Percentiles rank a stretch among this genome's conserved stretches.
phyloP scores from a whole-genome alignment of 1,140 invertebrate genomes.

The Tribolium madens region DNA sequence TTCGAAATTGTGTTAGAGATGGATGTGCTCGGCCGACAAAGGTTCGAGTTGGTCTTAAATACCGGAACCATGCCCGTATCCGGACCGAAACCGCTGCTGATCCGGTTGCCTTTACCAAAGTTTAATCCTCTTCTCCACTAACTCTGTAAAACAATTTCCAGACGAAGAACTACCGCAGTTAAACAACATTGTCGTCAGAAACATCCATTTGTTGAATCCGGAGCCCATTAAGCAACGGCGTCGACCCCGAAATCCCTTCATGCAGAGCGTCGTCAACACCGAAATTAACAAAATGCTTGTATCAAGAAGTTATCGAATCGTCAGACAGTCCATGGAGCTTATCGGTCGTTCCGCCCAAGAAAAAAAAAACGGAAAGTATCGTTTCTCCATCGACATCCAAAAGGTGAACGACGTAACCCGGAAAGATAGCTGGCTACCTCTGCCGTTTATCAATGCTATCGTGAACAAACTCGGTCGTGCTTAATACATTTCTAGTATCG shows the following conservation, averaged over 20 bases:
- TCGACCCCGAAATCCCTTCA: not conserved
- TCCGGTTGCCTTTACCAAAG: too few species aligned
- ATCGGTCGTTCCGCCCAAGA: too few species aligned
- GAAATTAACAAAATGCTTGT: slow-evolving; percentile 52
- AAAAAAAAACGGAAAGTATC: not conserved
- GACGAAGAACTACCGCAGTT: too few species aligned
- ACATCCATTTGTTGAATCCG: not conserved
- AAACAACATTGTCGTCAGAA: not conserved
- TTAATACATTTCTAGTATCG: not conserved
- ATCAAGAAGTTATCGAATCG: slow-evolving; percentile 37
- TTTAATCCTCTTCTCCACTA: too few species aligned
- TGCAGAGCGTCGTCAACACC: slow-evolving; percentile 41
- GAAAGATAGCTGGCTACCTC: not conserved
- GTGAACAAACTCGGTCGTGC: too few species aligned
- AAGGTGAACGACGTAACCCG: not conserved
- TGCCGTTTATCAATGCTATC: too few species aligned
- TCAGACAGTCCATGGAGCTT: slow-evolving; percentile 17
- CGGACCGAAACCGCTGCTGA: too few species aligned
- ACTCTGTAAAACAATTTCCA: too few species aligned
- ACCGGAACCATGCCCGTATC: too few species aligned
- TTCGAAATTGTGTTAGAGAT: not conserved
- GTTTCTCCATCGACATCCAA: not conserved
- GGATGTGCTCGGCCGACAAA: not conserved
- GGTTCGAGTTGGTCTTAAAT: too few species aligned
- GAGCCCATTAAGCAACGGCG: slow-evolving; percentile 8